Evolutionary conservation across 2,113 vertebrate genomes (phyloP).

Genomic region (Cranoglanis bouderius): DNA sequence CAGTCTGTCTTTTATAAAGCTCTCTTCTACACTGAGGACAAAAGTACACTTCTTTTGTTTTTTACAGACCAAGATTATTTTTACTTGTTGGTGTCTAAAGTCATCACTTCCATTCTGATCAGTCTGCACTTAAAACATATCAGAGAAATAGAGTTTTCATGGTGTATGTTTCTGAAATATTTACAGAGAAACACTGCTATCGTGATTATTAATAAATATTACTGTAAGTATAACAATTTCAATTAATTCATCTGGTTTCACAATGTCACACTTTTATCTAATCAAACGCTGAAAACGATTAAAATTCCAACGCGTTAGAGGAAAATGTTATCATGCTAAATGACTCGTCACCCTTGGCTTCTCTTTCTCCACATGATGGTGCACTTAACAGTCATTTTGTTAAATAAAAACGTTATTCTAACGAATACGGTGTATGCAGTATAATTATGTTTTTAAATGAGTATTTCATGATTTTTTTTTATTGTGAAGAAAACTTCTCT

Average conservation of each 20-base stretch:
- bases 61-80: too few relatives aligned
- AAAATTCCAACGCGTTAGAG: background rate
- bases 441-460: background rate
- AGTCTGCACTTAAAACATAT: too few relatives aligned
- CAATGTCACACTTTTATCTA: background rate
- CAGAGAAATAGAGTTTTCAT: too few relatives aligned
- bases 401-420: background rate
- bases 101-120: too few relatives aligned
- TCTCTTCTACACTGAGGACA: too few relatives aligned
- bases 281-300: background rate
- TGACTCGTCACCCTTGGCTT: background rate
- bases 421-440: background rate
- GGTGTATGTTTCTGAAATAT: too few relatives aligned
- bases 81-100: too few relatives aligned
- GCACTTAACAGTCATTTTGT: background rate
- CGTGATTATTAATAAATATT: too few relatives aligned
- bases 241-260: background rate
- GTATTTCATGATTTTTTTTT: background rate
- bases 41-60: background rate
- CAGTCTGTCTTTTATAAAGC: too few relatives aligned
- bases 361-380: background rate
- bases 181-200: too few relatives aligned
- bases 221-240: too few relatives aligned
- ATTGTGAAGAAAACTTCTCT: background rate
- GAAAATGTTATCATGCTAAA: background rate